phyloP scores from a whole-genome alignment of 2,888 invertebrate genomes.

The Salticus scenicus region DNA sequence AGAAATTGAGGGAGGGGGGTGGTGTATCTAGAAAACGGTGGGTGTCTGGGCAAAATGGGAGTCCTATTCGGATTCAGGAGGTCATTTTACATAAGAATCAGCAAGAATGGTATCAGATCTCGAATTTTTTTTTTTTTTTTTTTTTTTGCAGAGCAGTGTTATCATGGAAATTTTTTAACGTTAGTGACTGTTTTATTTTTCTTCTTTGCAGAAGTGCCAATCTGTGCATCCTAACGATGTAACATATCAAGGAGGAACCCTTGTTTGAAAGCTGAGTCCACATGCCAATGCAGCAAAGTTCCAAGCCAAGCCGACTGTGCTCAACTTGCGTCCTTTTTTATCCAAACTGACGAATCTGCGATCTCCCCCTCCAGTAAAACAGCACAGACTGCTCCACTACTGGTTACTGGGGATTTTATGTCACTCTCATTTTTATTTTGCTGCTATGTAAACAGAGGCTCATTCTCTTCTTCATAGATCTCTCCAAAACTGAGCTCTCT shows the following conservation, averaged over 20 bases:
- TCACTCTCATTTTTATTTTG: neutral
- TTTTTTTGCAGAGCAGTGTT: too few relatives aligned
- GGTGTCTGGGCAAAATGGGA: too few relatives aligned
- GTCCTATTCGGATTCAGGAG: too few relatives aligned
- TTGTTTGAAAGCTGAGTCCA: conserved; percentile 34
- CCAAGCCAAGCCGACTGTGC: conserved; percentile 63
- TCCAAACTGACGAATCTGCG: neutral
- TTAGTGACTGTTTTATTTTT: too few relatives aligned
- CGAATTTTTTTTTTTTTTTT: too few relatives aligned
- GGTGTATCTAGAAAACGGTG: too few relatives aligned
- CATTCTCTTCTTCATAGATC: conserved; percentile 4
- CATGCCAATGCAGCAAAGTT: conserved; percentile 53
- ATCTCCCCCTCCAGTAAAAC: neutral
- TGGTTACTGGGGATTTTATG: neutral
- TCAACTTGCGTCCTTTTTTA: conserved; percentile 60
- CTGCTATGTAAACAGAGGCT: neutral
- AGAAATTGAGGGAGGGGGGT: too few relatives aligned
- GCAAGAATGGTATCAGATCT: too few relatives aligned
- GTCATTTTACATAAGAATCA: too few relatives aligned
- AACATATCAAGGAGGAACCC: conserved; percentile 66
- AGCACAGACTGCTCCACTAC: neutral
- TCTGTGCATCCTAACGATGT: conserved; percentile 68
- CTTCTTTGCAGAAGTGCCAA: conserved; percentile 68
- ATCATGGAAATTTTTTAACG: too few relatives aligned
- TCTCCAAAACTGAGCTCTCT: conserved; percentile 2